A percentile compares a stretch with the other conserved stretches of the same genome.
These are phyloP conservation scores for Dryadula phaetusa DNA, from an alignment of 2,888 invertebrate genomes.

Conservation along the genomic window DNA sequence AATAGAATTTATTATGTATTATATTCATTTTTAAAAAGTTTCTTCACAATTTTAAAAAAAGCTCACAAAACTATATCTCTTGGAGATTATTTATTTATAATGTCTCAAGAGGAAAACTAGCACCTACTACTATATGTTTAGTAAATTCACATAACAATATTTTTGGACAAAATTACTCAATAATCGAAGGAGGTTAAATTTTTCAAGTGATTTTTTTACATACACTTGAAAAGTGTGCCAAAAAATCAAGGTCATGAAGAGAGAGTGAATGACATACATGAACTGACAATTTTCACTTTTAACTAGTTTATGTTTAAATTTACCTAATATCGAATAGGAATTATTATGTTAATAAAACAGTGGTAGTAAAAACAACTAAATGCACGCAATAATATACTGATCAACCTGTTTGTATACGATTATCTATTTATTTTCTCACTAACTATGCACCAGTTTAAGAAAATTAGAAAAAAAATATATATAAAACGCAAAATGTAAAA, in stretches of 20 bases:
- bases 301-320: conserved; percentile 1
- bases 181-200: background rate
- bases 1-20: too few relatives aligned
- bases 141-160: background rate
- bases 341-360: conserved; percentile 16
- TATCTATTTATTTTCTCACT: background rate
- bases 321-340: background rate
- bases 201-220: conserved; percentile 2
- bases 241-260: conserved; percentile 53
- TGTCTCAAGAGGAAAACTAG: background rate
- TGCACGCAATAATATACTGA: conserved; percentile 21
- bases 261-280: conserved; percentile 46
- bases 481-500: conserved; percentile 12
- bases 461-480: background rate
- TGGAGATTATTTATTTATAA: too few relatives aligned
- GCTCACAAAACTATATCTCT: too few relatives aligned
- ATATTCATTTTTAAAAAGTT: too few relatives aligned
- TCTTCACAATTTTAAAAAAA: too few relatives aligned
- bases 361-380: conserved; percentile 7
- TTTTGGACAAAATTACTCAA: conserved; percentile 8
- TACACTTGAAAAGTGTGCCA: conserved; percentile 47
- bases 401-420: background rate
- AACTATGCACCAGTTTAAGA: background rate
- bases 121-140: background rate
- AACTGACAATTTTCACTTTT: conserved; percentile 48